phyloP scores from a whole-genome alignment of 2,888 invertebrate species.

The Phalera bucephala region DNA sequence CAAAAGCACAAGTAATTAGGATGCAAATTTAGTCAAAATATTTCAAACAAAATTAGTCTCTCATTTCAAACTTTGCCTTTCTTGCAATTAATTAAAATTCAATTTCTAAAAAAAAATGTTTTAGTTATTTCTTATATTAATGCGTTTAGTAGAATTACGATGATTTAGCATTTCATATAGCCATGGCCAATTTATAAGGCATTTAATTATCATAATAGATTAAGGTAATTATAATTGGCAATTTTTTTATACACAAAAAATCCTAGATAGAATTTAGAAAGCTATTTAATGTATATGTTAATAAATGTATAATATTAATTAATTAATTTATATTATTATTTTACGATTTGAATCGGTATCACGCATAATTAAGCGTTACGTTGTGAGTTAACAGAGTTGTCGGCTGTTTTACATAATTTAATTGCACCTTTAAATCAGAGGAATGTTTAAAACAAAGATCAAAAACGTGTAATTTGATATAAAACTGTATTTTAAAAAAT shows the following conservation, averaged over 20 bases:
- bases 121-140: too few relatives aligned
- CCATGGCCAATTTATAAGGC: neutral
- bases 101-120: too few relatives aligned
- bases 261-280: slow-evolving; percentile 5
- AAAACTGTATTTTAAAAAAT: neutral
- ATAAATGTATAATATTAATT: slow-evolving; percentile 3
- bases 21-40: too few relatives aligned
- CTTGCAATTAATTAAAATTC: too few relatives aligned
- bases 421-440: neutral
- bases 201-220: slow-evolving; percentile 4
- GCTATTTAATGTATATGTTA: slow-evolving; percentile 19
- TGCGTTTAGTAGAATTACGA: too few relatives aligned
- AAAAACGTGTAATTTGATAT: neutral
- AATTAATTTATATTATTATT: slow-evolving; percentile 1
- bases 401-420: neutral
- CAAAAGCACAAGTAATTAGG: too few relatives aligned
- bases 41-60: too few relatives aligned
- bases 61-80: too few relatives aligned
- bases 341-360: neutral
- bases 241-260: too few relatives aligned
- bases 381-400: neutral
- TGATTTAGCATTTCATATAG: too few relatives aligned
- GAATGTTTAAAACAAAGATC: neutral
- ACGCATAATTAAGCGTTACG: neutral
- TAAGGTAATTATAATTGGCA: neutral